phyloP scores from a whole-genome alignment of 2,797 vertebrate genomes.

The Neosilurus mollespiculum region DNA sequence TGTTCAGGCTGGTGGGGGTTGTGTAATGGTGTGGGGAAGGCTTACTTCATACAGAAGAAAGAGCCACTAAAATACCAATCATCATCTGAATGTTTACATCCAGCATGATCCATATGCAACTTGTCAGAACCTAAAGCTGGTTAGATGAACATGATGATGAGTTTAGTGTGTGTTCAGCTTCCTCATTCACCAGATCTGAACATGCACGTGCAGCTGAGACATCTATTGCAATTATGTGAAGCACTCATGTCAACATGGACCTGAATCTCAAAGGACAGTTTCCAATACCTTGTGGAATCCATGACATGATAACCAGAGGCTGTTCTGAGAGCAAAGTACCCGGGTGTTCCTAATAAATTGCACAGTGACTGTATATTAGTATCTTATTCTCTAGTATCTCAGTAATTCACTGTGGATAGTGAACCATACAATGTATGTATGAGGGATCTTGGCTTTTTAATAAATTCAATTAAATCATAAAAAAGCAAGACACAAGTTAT shows the following conservation, averaged over 20 bases:
- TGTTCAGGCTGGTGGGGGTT: neutral
- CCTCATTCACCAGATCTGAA: neutral
- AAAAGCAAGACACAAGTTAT: neutral
- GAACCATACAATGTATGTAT: neutral
- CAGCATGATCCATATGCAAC: neutral
- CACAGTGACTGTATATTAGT: neutral
- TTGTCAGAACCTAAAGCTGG: neutral
- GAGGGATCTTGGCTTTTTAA: neutral
- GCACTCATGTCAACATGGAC: neutral
- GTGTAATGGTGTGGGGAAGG: neutral
- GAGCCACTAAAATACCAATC: neutral
- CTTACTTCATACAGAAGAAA: neutral
- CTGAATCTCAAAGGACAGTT: neutral
- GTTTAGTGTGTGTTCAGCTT: neutral
- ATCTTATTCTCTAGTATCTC: neutral
- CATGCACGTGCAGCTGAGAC: neutral
- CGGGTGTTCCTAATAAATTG: neutral
- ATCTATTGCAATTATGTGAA: neutral
- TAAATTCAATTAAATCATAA: neutral
- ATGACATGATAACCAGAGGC: too few relatives aligned
- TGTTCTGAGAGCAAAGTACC: too few relatives aligned
- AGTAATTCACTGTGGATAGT: too few relatives aligned
- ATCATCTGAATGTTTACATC: neutral
- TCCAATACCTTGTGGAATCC: neutral
- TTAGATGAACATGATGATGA: neutral